These are phyloP conservation scores for Leucania comma DNA, from an alignment of 2,888 invertebrate genomes.

Conservation along the genomic window DNA sequence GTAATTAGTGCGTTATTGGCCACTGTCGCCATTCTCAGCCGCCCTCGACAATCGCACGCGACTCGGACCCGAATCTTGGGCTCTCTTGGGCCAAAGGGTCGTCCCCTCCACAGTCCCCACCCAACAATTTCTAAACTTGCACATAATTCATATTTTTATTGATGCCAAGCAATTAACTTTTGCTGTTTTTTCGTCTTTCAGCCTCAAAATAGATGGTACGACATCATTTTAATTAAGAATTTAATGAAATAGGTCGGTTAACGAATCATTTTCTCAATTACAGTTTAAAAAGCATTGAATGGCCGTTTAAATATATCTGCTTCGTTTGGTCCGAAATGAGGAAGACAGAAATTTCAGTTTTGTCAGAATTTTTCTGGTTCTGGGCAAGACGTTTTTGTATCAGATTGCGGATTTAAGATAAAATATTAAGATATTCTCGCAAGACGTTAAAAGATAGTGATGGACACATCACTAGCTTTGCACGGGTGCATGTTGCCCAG, in stretches of 20 bases:
- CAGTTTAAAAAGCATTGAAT: slow-evolving; percentile 50
- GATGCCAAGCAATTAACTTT: slow-evolving; percentile 79
- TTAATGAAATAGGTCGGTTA: slow-evolving; percentile 56
- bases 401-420: not conserved
- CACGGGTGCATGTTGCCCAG: not conserved
- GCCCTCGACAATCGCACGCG: slow-evolving; percentile 68
- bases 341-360: slow-evolving; percentile 6
- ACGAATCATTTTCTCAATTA: slow-evolving; percentile 65
- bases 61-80: slow-evolving; percentile 70
- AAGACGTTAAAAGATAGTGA: too few relatives aligned
- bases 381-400: not conserved
- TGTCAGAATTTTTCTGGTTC: not conserved
- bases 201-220: slow-evolving; percentile 53
- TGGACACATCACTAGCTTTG: too few relatives aligned
- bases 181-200: slow-evolving; percentile 61
- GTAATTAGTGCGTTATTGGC: slow-evolving; percentile 40
- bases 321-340: slow-evolving; percentile 30
- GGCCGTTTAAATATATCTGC: slow-evolving; percentile 40
- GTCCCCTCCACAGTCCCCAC: slow-evolving; percentile 65
- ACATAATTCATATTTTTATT: slow-evolving; percentile 82
- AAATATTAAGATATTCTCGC: not conserved
- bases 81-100: slow-evolving; percentile 64
- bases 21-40: slow-evolving; percentile 45
- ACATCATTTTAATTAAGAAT: slow-evolving; percentile 67
- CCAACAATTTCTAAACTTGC: slow-evolving; percentile 70